Evolutionary conservation across 2,888 invertebrate genomes (phyloP), one percentile per base, ranked within the genome.

Genomic region (Julus scanicus): DNA sequence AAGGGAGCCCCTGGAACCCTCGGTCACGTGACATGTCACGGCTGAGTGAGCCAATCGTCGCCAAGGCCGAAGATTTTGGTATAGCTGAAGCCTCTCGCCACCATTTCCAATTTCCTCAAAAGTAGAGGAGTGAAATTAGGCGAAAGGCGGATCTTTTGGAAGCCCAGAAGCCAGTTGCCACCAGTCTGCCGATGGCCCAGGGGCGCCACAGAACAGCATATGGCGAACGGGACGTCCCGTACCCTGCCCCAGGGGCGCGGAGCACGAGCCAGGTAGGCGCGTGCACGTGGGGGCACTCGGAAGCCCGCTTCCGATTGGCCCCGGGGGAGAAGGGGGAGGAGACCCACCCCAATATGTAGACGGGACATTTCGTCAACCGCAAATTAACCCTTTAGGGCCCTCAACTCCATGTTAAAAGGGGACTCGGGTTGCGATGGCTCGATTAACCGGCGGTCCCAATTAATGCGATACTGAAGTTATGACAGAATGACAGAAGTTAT

Each of bases 281-380:
- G 80, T 80, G 71, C 71, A 71, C 71, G 48, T 48, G 48, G 5
- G 71, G 71, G 0, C 71, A 48, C 80, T 29, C 29, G 4, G 20
- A 20, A 80, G 71, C 80, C 80, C 80, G 13, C 80, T 80, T 80
- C 80, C 80, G 80, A 37, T 80, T 5, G 29, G 80, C 80, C 80
- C 9, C 9, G 80, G 37, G 80, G 11, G 8, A 13, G 80, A n/a
- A n/a, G 9, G 13, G 37, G 8, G 57, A 5, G 44, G 44, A 5
- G 6, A 3, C 44, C 44, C 44, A 44, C 44, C 44, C 44, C 44
- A 11, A 53, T 4, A 53, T 53, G 9, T 11, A 53, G 4, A 2
- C 11, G 15, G 53, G 53, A 9, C 6, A 53, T 53, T 53, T 4
- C 11, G 53, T 8, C 53, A 53, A 53, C 53, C 11, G 53, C 6